Conservation (phyloP, 2,113 vertebrate genomes). For the Cryptoleucopteryx plumbea region DNA sequence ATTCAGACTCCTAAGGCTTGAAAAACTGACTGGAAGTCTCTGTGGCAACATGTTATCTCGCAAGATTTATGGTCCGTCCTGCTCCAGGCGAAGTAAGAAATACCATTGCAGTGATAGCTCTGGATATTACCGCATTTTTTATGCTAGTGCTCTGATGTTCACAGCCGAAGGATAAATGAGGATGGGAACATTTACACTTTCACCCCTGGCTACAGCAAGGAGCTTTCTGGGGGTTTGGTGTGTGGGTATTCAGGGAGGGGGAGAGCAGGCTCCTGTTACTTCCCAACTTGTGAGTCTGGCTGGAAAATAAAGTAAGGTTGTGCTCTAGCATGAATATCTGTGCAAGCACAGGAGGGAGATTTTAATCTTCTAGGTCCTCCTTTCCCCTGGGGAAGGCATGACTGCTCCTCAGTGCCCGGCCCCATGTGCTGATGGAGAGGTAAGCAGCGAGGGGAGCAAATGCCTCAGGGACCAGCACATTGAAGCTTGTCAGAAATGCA, state of each 20-base stretch:
- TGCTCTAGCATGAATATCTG: neutral
- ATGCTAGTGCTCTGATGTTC: neutral
- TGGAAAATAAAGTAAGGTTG: neutral
- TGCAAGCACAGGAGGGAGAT: neutral
- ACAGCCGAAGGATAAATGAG: neutral
- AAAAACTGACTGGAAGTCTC: conserved; percentile 36
- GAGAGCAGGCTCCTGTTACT: neutral
- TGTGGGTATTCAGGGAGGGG: neutral
- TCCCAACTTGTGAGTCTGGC: neutral
- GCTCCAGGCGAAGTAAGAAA: conserved; percentile 9
- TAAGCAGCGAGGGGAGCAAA: neutral
- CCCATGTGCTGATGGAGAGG: neutral
- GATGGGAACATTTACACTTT: neutral
- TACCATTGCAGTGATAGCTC: neutral
- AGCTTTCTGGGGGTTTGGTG: neutral
- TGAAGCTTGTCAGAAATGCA: neutral
- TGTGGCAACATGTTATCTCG: neutral
- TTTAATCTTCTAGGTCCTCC: neutral
- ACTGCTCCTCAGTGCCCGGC: fast-evolving
- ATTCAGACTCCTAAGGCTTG: neutral
- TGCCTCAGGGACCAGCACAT: neutral
- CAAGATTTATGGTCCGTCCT: neutral
- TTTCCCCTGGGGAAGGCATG: neutral
- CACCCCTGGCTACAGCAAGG: neutral
- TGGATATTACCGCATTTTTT: neutral